Evolutionary conservation across 2,888 invertebrate genomes (phyloP).

Genomic region (Phymatocera aterrima): DNA sequence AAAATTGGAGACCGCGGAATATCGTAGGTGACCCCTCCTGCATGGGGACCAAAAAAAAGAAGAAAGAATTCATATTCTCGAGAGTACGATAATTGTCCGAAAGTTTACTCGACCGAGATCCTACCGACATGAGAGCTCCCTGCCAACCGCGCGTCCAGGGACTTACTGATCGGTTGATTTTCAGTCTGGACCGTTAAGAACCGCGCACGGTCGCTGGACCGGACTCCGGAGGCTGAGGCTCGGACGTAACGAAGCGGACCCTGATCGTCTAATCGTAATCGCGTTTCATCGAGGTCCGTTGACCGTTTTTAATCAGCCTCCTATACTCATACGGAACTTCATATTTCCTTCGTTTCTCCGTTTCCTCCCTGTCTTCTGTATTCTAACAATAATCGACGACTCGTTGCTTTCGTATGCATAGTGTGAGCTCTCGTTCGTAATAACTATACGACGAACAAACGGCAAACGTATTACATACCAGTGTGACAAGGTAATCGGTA

Average conservation of each 20-base stretch:
- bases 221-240: slow-evolving; percentile 51
- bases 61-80: background rate
- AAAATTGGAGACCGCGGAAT: too few species aligned
- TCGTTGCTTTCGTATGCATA: too few species aligned
- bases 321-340: background rate
- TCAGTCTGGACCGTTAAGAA: background rate
- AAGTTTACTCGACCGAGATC: slow-evolving; percentile 14
- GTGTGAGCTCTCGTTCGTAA: too few species aligned
- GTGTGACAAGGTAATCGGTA: too few species aligned
- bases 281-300: slow-evolving; percentile 59
- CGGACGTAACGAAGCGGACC: slow-evolving; percentile 65
- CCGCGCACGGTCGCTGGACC: background rate
- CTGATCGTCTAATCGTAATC: slow-evolving; percentile 67
- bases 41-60: background rate
- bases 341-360: background rate
- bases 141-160: slow-evolving; percentile 8
- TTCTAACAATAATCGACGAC: too few species aligned
- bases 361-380: background rate
- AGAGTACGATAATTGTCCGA: slow-evolving; percentile 23
- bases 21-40: too few species aligned
- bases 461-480: too few species aligned
- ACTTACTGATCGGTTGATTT: slow-evolving; percentile 15
- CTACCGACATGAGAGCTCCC: slow-evolving; percentile 23
- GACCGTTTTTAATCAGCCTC: slow-evolving; percentile 63
- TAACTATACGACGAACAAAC: too few species aligned